Conservation (phyloP, 2,797 vertebrate species). For the Sebastes hopkinsi region DNA sequence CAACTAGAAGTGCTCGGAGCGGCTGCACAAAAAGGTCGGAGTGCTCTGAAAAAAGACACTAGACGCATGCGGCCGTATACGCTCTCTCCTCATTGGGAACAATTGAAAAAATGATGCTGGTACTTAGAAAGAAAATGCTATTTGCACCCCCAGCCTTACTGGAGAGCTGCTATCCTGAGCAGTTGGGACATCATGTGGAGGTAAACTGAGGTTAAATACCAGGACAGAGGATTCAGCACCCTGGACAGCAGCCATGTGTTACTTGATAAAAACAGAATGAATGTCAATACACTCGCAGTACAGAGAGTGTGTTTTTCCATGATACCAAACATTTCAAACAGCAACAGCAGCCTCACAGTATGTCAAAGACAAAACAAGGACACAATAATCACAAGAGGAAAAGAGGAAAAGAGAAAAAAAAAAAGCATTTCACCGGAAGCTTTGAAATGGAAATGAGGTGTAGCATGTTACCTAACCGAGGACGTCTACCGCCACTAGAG, state of each 20-base stretch:
- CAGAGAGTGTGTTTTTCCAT: background rate
- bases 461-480: background rate
- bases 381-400: background rate
- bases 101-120: no score
- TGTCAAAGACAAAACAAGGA: slow-evolving; percentile 9
- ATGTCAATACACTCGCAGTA: background rate
- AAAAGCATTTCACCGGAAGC: background rate
- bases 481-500: background rate
- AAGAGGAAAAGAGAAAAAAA: background rate
- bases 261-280: background rate
- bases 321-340: background rate
- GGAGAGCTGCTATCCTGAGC: background rate
- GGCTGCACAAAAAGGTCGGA: no score
- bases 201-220: background rate
- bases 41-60: no score
- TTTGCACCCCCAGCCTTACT: background rate
- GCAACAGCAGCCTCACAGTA: background rate
- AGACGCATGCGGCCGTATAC: no score
- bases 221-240: background rate
- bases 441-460: slow-evolving; percentile 25
- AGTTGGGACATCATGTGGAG: background rate
- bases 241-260: background rate
- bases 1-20: no score
- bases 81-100: no score
- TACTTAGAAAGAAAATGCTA: no score